Base-by-base conservation (phyloP, 2,888 invertebrate species). In the Dolichopus griseipennis region DNA sequence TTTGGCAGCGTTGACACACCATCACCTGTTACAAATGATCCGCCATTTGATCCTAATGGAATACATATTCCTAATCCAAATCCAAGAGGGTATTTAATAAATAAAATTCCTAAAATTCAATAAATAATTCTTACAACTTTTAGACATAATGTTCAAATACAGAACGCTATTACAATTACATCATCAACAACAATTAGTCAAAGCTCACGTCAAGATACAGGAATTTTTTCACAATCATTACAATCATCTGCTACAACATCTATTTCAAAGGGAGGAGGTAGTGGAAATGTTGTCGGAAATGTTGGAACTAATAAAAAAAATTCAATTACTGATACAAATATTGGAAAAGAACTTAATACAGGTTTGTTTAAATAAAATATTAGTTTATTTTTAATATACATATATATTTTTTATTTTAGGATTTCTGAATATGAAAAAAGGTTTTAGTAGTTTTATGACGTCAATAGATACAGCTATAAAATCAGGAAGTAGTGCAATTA, bases 401-500 rank as follows among this genome's bases (percentile, higher is more conserved):
- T 52, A 7, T 7, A 41, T 22, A 21, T 70, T 9, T n/a, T 62
- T 21, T 66, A 34, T 73, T 73, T 73, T 78, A 84, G 90, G 90
- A 41, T 83, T 91, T 68, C 85, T 89, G 27, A 88, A 90, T 10
- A 88, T 93, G 88, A 92, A 90, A 71, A 93, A 93, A 78, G 92
- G 93, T 0, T 87, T 94, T 72, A 89, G 88, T 63, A 91, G 87
- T 70, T 85, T 93, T 61, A 92, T 93, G 86, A 91, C 91, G 67
- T 92, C 92, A 0, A 85, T 93, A 69, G 93, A 93, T 82, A 89
- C 88, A 72, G 93, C 90, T n/a, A 81, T 90, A 68, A 90, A 91
- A 72, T 84, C 86, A 3, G 86, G 85, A 64, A 85, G 89, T 0
- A 86, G 87, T 68, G 52, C 18, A 52, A 75, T 77, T 61, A 79